Conservation (phyloP, 2,888 invertebrate species). For the Tipula vernalis region DNA sequence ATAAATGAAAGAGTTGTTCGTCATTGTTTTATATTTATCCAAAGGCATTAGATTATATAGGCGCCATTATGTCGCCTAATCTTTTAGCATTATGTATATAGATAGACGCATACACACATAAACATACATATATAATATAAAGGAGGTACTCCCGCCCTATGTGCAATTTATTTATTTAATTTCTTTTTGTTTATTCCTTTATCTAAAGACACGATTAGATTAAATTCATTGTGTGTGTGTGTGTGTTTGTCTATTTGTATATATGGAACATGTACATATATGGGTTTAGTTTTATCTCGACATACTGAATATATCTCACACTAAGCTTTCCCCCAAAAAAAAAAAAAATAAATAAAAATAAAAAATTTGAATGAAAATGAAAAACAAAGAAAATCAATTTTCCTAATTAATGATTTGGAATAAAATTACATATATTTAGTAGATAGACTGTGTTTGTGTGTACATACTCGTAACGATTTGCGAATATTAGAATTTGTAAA, state of each 20-base stretch:
- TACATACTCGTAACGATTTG: neutral
- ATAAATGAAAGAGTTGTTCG: neutral
- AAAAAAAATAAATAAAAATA: neutral
- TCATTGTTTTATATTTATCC: neutral
- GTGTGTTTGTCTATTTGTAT: neutral
- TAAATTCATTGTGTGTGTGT: neutral
- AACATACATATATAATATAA: neutral
- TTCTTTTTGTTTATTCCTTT: slow-evolving; percentile 1
- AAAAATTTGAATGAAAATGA: neutral
- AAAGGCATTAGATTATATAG: neutral
- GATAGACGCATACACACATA: neutral
- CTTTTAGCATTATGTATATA: neutral
- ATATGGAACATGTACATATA: neutral
- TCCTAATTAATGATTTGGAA: neutral
- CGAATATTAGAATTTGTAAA: neutral
- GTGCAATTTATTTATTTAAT: neutral
- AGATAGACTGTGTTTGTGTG: neutral
- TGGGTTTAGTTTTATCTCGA: neutral
- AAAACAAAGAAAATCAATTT: neutral
- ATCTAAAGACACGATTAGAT: neutral
- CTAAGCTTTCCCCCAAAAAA: neutral
- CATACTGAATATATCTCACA: neutral
- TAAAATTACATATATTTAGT: neutral
- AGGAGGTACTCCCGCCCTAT: neutral
- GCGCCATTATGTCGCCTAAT: slow-evolving; percentile 4